Evolutionary conservation across 2,797 vertebrate species (phyloP).

Genomic region (Gymnocypris eckloni): DNA sequence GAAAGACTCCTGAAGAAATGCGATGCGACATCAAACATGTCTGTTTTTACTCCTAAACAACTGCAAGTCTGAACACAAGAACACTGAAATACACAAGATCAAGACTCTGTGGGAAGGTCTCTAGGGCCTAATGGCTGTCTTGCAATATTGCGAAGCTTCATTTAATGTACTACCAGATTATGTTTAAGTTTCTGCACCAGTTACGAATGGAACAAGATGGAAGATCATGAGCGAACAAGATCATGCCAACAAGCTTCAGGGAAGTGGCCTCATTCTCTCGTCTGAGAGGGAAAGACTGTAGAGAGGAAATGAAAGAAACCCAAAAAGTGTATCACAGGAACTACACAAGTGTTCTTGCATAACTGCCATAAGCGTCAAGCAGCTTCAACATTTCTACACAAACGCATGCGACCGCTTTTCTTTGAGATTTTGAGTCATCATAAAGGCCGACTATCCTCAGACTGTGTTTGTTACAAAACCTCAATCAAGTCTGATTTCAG

Average conservation of each 20-base stretch:
- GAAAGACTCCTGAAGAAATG: not conserved
- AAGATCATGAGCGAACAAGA: not conserved
- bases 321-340: slow-evolving; percentile 16
- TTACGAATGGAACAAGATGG: not conserved
- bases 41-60: not conserved
- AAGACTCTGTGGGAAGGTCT: not conserved
- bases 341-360: not conserved
- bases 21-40: not conserved
- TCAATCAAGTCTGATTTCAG: not conserved
- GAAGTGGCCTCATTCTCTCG: slow-evolving; percentile 15
- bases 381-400: not conserved
- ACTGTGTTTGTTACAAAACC: not conserved
- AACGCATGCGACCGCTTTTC: not conserved
- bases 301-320: slow-evolving; percentile 41
- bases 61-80: not conserved
- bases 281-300: slow-evolving; percentile 11
- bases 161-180: not conserved
- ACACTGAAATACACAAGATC: not conserved
- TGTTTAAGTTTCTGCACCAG: not conserved
- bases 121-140: not conserved
- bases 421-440: not conserved
- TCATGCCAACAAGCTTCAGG: not conserved
- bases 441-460: no score
- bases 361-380: slow-evolving; percentile 6
- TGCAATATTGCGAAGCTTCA: not conserved